Conservation (phyloP, 1,140 invertebrate species). For the Calephelis virginiensis region DNA sequence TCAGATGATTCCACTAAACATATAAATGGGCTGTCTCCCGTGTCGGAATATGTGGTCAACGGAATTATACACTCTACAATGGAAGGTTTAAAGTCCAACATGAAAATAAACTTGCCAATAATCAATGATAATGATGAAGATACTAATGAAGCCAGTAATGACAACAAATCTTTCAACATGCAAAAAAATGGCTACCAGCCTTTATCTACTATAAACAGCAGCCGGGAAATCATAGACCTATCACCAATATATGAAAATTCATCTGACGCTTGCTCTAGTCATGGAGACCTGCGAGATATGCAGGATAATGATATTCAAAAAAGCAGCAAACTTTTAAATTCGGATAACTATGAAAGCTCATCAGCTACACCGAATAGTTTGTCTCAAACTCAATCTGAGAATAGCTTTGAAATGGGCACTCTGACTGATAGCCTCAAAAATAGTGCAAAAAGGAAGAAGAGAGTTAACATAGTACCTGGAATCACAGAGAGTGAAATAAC, state of each 20-base stretch:
- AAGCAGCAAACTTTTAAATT: constrained; percentile 60
- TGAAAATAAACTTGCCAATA: constrained; percentile 75
- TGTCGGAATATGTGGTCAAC: constrained; percentile 70
- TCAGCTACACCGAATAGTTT: constrained; percentile 71
- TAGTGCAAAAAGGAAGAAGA: constrained; percentile 79
- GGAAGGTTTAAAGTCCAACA: constrained; percentile 75
- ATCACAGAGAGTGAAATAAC: constrained; percentile 76
- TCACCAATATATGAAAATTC: constrained; percentile 78
- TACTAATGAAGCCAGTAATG: constrained; percentile 45
- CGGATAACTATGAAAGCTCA: constrained; percentile 69
- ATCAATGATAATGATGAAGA: constrained; percentile 76
- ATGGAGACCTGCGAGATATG: constrained; percentile 65
- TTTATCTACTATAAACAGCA: constrained; percentile 56
- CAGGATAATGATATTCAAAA: constrained; percentile 65
- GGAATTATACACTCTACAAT: constrained; percentile 69
- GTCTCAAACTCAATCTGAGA: constrained; percentile 76
- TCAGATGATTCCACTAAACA: constrained; percentile 67
- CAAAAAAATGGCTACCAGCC: constrained; percentile 73
- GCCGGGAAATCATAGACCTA: constrained; percentile 74
- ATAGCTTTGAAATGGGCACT: constrained; percentile 74
- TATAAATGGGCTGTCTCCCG: constrained; percentile 68
- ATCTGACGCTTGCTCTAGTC: constrained; percentile 75
- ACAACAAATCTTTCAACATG: constrained; percentile 45
- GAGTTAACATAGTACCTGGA: constrained; percentile 81
- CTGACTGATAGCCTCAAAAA: constrained; percentile 75